phyloP scores from a whole-genome alignment of 2,888 invertebrate genomes.

The Lasioglossum figueresi region DNA sequence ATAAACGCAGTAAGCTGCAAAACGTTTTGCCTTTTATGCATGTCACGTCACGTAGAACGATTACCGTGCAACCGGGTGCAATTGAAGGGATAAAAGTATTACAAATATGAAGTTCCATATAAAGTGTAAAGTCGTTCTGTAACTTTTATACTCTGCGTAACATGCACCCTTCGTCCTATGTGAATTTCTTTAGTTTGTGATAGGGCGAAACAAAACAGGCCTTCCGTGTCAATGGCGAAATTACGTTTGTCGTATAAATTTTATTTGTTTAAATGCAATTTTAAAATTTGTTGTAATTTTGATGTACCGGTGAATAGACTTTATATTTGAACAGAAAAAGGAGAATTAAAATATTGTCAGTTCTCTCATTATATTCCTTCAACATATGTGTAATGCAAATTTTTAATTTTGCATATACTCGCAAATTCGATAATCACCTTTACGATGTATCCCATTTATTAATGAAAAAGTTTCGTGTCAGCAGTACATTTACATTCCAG shows the following conservation, averaged over 20 bases:
- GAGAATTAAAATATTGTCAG: too few species aligned
- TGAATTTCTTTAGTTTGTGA: background rate
- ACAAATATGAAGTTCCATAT: background rate
- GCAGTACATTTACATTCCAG: background rate
- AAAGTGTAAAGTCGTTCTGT: background rate
- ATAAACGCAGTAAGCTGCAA: background rate
- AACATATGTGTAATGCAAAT: too few species aligned
- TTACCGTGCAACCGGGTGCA: background rate
- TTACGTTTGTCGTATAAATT: background rate
- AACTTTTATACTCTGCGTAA: background rate
- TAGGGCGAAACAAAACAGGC: background rate
- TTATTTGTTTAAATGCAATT: background rate
- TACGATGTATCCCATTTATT: background rate
- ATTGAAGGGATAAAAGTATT: slow-evolving; percentile 1
- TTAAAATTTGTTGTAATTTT: background rate
- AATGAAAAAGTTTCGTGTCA: background rate
- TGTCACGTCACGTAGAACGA: background rate
- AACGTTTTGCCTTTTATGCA: background rate
- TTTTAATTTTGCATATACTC: too few species aligned
- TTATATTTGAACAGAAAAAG: too few species aligned
- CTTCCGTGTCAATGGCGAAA: background rate
- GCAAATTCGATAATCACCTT: background rate
- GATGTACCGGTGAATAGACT: too few species aligned
- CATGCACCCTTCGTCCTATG: background rate
- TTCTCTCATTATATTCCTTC: too few species aligned